A percentile compares a stretch with the other conserved stretches of the same genome.
These are phyloP conservation scores for Salminus brasiliensis DNA, from an alignment of 2,113 vertebrate species.

Conservation along the genomic window DNA sequence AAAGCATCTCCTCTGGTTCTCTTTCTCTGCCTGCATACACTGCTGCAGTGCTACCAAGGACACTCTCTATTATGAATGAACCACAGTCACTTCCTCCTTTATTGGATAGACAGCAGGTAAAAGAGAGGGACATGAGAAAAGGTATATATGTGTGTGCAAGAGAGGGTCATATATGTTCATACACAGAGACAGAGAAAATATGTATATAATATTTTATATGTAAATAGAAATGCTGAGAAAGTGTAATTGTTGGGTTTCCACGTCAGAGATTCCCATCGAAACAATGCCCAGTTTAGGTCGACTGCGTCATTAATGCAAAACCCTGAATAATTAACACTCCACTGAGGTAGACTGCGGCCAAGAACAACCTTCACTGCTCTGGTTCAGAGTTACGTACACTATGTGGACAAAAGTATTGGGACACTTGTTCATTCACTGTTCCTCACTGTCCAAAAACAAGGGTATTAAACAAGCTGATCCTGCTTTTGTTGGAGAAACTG, in stretches of 20 bases:
- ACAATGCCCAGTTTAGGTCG: no score
- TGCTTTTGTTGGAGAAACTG: no score
- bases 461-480: no score
- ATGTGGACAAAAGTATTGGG: no score
- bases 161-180: background rate
- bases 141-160: background rate
- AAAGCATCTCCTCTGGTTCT: constrained; percentile 9
- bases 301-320: background rate
- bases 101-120: background rate
- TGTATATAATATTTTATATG: background rate
- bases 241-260: background rate
- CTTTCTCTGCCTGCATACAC: background rate
- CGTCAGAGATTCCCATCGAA: background rate
- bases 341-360: background rate
- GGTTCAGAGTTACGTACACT: background rate
- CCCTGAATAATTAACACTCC: background rate
- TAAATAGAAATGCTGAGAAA: background rate
- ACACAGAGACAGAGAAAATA: no score
- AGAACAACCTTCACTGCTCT: background rate
- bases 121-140: background rate
- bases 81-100: background rate
- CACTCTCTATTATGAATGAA: constrained; percentile 15
- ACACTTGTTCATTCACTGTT: no score
- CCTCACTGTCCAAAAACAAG: no score
- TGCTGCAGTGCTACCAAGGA: background rate